Evolutionary conservation across 2,888 invertebrate species (phyloP), one percentile per base, ranked within the genome.

Genomic region (Meteorus colon): DNA sequence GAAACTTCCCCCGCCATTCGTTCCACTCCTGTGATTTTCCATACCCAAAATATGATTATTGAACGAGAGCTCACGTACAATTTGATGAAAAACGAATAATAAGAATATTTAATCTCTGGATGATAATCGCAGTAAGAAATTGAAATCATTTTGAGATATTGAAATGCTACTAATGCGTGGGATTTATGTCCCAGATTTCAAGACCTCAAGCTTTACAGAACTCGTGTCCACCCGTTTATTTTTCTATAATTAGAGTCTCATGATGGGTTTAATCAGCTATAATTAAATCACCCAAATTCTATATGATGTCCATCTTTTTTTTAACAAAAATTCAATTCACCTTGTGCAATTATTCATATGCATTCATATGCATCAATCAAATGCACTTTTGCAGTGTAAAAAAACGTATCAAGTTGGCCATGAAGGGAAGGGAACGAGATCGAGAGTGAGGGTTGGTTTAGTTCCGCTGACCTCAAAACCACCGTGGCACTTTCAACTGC

Each of bases 401-500:
- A n/a, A 48, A 48, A 4, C 4, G 48, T 48, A 19, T 55, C 19
- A 55, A 4, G n/a, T 24, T 55, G 55, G 19, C 19, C 55, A 55
- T 19, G 55, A 55, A 24, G 55, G 19, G 16, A 37, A 37, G 55
- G 66, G 27, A 83, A 80, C 75, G 81, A 83, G 81, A 85, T 82
- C 81, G 83, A 84, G 81, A 85, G 83, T 82, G 80, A 82, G 81
- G 79, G 78, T 78, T 79, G 82, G 78, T 77, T 71, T 51, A 82
- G 82, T 82, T 84, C 85, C 82, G 82, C 80, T 86, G 85, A 86
- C 86, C 85, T 85, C 86, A 84, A 86, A 86, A 85, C n/a, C 19
- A 55, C 72, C 77, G 73, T 77, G 73, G 68, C 72, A 75, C 77
- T 80, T 73, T 78, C 78, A 63, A 68, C 76, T 65, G 68, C 77